Evolutionary conservation across 2,888 invertebrate species (phyloP).

Genomic region (Frankliniella fusca): DNA sequence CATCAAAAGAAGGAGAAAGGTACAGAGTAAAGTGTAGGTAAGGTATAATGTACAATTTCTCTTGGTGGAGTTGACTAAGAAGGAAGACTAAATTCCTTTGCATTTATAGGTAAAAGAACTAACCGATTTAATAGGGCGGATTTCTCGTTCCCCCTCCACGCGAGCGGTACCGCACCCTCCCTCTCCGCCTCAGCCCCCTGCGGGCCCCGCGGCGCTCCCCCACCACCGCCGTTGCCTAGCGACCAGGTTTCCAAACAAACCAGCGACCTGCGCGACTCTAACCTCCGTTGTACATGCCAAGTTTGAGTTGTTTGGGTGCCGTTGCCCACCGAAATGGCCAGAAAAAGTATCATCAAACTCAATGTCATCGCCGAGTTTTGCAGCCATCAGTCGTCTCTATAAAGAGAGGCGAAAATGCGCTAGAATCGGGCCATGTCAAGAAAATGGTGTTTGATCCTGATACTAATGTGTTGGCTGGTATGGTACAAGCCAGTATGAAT

Average conservation of each 20-base stretch:
- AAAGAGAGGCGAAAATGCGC: neutral
- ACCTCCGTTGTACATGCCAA: neutral
- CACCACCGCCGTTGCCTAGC: neutral
- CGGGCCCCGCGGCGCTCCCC: neutral
- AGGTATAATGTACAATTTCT: no score
- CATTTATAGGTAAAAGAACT: no score
- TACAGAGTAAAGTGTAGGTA: no score
- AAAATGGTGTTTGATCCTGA: neutral
- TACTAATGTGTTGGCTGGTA: neutral
- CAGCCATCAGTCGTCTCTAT: neutral
- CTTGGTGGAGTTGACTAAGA: no score
- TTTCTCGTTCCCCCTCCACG: neutral
- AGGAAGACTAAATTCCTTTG: no score
- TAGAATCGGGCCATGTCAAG: neutral
- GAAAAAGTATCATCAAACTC: neutral
- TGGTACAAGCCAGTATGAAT: neutral
- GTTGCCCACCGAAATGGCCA: neutral
- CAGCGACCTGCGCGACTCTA: neutral
- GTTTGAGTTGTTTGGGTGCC: neutral
- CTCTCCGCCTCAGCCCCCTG: neutral
- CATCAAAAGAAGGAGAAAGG: no score
- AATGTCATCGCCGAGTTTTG: neutral
- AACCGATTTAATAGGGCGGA: neutral
- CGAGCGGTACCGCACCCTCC: neutral
- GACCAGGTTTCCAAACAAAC: conserved; percentile 1